Evolutionary conservation across 2,797 vertebrate genomes (phyloP), one percentile per base, ranked within the genome.

Genomic region (Hozukius guyotensis): DNA sequence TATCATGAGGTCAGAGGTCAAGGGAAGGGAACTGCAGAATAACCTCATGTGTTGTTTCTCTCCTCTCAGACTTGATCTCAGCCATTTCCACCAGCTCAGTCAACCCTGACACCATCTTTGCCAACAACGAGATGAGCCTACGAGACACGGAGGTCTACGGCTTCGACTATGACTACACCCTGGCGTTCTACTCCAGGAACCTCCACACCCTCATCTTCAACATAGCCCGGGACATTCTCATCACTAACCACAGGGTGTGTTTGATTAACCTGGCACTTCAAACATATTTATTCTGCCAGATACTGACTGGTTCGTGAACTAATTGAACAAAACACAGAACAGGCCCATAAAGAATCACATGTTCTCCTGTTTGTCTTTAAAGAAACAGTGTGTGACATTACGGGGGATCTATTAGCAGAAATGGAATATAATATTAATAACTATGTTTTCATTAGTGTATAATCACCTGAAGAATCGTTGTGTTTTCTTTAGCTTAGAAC

Each of bases 111-210:
- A 98, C 97, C 57, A 98, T 99, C 82, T 99, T 99, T 94, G 96
- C 98, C 34, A 99, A 99, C 95, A 99, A 99, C 67, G 98, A 99
- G 93, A 97, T 98, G 97, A 98, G 97, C 89, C 95, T 99, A 60
- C 95, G 96, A 1, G 97, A 99, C 88, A 98, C 96, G 0, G 98
- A 99, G 92, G 97, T 99, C 92, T 99, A 99, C 5, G 99, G 99
- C 38, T 99, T 99, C 62, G 99, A 99, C 93, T 99, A 99, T 0
- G 98, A 99, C 92, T 99, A 99, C 94, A 99, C 98, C 0, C 86
- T 99, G 91, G 99, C 99, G 1, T 99, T 99, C 83, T 99, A 99
- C 91, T 99, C 99, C 31, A 97, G 96, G 70, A 96, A 98, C 72
- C 96, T 99, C 22, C 98, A 99, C 94, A 99, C 97, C 0, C 94